phyloP scores from a whole-genome alignment of 2,797 vertebrate species.

The Denticeps clupeoides region DNA sequence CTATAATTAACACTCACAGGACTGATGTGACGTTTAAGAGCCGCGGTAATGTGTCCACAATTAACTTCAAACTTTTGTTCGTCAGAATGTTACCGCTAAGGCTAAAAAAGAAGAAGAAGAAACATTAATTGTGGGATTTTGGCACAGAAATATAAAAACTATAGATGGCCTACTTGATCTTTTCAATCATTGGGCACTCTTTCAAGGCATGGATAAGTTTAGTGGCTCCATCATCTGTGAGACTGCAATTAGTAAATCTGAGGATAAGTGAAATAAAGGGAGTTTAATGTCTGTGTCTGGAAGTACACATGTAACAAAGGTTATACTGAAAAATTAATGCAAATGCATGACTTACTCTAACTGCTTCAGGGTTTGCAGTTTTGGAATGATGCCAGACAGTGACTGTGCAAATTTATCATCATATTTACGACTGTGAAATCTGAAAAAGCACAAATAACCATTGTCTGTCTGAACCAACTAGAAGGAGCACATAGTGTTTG shows the following conservation, averaged over 20 bases:
- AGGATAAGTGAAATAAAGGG: conserved; percentile 7
- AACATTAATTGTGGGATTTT: too few species aligned
- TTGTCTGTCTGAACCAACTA: too few species aligned
- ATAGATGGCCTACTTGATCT: conserved; percentile 60
- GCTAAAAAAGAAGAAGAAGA: conserved; percentile 42
- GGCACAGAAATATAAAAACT: background rate
- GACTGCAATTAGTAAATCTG: conserved; percentile 63
- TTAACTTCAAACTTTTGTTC: conserved; percentile 45
- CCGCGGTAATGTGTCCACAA: conserved; percentile 47
- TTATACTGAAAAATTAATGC: too few species aligned
- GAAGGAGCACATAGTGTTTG: background rate
- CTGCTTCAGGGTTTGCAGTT: conserved; percentile 57
- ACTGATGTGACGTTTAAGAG: conserved; percentile 55
- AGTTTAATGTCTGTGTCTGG: too few species aligned
- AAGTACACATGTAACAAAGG: too few species aligned
- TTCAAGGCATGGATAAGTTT: conserved; percentile 55
- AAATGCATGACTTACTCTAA: conserved; percentile 61
- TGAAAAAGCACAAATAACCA: conserved; percentile 35
- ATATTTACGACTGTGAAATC: conserved; percentile 75
- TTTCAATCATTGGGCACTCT: conserved; percentile 59
- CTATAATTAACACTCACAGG: conserved; percentile 60
- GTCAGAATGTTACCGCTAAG: conserved; percentile 70
- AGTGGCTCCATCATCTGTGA: conserved; percentile 60
- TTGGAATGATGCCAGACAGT: conserved; percentile 56
- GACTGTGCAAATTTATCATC: conserved; percentile 69